These are phyloP conservation scores for Ailuropoda melanoleuca DNA, from an alignment of 2,113 vertebrate species.

Conservation along the genomic window DNA sequence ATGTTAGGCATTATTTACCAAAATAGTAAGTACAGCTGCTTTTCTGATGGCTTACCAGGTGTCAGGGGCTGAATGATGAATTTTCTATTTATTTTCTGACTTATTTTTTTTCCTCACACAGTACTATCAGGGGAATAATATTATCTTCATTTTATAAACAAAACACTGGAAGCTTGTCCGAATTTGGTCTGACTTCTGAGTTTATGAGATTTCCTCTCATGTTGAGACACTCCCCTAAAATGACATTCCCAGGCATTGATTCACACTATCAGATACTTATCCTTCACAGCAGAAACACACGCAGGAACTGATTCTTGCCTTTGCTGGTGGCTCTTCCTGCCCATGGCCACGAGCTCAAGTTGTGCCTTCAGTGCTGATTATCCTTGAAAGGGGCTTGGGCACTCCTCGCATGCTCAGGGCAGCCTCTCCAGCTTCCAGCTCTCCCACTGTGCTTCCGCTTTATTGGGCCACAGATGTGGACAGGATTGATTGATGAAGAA, in stretches of 20 bases:
- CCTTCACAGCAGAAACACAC: not conserved
- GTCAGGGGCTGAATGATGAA: not conserved
- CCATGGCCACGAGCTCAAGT: not conserved
- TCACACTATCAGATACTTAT: not conserved
- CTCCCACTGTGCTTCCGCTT: not conserved
- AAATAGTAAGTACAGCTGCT: not conserved
- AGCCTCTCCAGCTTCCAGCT: not conserved
- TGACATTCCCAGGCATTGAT: not conserved
- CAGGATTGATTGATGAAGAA: conserved; percentile 52
- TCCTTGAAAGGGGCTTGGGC: not conserved
- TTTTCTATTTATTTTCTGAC: not conserved
- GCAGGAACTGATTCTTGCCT: not conserved
- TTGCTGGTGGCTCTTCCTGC: not conserved
- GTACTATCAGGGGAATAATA: not conserved
- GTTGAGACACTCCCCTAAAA: not conserved
- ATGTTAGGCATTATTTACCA: not conserved
- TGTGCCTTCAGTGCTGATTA: not conserved
- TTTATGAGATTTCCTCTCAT: not conserved
- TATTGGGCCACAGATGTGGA: not conserved
- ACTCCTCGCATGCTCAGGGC: not conserved
- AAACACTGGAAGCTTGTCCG: not conserved
- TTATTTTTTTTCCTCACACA: not conserved
- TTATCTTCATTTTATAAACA: not conserved
- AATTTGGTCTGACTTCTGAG: not conserved
- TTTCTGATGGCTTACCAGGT: not conserved